These are phyloP conservation scores for Scrobipalpa atriplicella DNA, from an alignment of 2,888 invertebrate species.

Conservation along the genomic window DNA sequence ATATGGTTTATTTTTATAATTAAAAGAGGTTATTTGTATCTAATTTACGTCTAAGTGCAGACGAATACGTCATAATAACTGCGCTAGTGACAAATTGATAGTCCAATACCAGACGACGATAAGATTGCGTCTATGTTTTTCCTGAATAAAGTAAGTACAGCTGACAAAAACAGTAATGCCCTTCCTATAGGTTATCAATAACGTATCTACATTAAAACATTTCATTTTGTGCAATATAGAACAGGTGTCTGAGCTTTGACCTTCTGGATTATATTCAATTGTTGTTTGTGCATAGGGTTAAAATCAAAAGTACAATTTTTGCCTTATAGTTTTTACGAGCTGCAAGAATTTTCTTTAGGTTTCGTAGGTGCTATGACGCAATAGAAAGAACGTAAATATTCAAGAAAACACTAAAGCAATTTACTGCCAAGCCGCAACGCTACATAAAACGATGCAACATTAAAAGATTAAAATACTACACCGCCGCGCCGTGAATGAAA, in stretches of 20 bases:
- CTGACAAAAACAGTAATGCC: not conserved
- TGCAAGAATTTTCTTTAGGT: too few species aligned
- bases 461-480: not conserved
- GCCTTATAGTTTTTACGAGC: too few species aligned
- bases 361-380: not conserved
- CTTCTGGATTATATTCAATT: too few species aligned
- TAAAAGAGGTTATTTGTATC: not conserved
- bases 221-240: too few species aligned
- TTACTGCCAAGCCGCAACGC: constrained; percentile 2
- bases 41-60: constrained; percentile 24
- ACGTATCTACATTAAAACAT: too few species aligned
- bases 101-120: constrained; percentile 18
- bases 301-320: too few species aligned
- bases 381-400: not conserved
- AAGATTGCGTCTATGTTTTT: constrained; percentile 30
- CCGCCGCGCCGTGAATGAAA: not conserved
- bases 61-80: constrained; percentile 28
- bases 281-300: too few species aligned
- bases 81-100: constrained; percentile 30
- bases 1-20: not conserved
- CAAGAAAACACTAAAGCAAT: not conserved
- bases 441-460: not conserved
- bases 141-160: constrained; percentile 16
- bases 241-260: too few species aligned
- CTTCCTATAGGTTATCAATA: not conserved